Conservation (phyloP, 2,797 vertebrate species). For the Crenuchus spilurus region DNA sequence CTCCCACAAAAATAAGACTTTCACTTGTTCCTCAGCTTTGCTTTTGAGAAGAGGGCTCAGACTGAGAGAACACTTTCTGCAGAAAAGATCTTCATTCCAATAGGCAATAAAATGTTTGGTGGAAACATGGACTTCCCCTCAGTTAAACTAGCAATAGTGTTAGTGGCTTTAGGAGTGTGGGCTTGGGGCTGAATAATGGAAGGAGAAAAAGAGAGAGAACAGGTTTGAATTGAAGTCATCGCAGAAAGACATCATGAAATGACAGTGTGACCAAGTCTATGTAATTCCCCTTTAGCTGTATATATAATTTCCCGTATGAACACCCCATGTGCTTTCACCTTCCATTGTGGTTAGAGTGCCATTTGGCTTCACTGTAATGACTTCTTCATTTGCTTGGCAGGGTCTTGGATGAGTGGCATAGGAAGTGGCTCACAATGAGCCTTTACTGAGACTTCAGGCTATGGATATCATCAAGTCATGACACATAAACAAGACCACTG, state of each 20-base stretch:
- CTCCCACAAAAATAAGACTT: slow-evolving; percentile 44
- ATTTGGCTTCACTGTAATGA: slow-evolving; percentile 25
- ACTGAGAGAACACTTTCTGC: not conserved
- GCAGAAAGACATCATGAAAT: slow-evolving; percentile 18
- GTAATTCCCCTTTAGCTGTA: slow-evolving; percentile 32
- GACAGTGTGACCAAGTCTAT: not conserved
- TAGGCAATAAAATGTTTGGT: slow-evolving; percentile 36
- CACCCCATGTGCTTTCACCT: slow-evolving; percentile 8
- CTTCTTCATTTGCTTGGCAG: slow-evolving; percentile 32
- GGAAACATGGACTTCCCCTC: slow-evolving; percentile 45
- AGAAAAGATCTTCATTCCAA: slow-evolving; percentile 33
- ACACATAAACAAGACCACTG: not conserved
- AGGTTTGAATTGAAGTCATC: slow-evolving; percentile 23
- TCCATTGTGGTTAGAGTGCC: slow-evolving; percentile 28
- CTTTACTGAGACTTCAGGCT: slow-evolving; percentile 6
- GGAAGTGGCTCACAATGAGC: slow-evolving; percentile 8
- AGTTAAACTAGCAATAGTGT: slow-evolving; percentile 26
- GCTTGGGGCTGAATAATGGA: slow-evolving; percentile 17
- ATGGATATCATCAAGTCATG: slow-evolving; percentile 4
- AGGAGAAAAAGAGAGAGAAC: not conserved
- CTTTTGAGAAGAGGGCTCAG: slow-evolving; percentile 8
- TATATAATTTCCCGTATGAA: slow-evolving; percentile 39
- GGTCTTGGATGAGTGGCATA: slow-evolving; percentile 17
- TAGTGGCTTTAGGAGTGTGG: slow-evolving; percentile 32
- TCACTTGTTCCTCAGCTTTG: slow-evolving; percentile 37